phyloP scores from a whole-genome alignment of 2,113 vertebrate species.

The Sylvilagus bachmani region DNA sequence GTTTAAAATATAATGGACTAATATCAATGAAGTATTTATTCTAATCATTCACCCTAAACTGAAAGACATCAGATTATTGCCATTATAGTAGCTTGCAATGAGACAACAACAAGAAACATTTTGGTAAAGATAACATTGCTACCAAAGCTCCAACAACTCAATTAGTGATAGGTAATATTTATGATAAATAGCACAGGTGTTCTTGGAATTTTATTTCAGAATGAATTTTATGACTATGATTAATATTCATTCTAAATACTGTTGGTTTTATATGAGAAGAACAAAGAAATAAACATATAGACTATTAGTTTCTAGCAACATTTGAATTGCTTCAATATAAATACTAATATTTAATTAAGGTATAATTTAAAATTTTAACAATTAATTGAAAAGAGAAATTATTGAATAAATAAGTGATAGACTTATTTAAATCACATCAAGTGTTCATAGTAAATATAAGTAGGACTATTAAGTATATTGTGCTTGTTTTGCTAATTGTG shows the following conservation, averaged over 20 bases:
- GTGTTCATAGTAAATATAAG: not conserved
- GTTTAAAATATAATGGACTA: not conserved
- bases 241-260: not conserved
- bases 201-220: not conserved
- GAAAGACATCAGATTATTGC: not conserved
- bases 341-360: not conserved
- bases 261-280: not conserved
- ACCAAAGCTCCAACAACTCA: not conserved
- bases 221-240: not conserved
- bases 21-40: not conserved
- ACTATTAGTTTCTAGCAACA: not conserved
- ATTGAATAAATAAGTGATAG: not conserved
- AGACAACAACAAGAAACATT: not conserved
- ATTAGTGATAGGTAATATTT: not conserved
- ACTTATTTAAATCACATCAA: not conserved
- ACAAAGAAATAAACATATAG: not conserved
- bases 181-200: not conserved
- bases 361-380: not conserved
- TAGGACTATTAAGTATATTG: not conserved
- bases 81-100: not conserved
- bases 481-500: not conserved
- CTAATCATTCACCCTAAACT: not conserved
- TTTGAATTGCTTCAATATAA: not conserved
- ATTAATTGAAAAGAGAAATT: not conserved
- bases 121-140: not conserved